Evolutionary conservation across 2,888 invertebrate genomes (phyloP).

Genomic region (Nyleta sp.): DNA sequence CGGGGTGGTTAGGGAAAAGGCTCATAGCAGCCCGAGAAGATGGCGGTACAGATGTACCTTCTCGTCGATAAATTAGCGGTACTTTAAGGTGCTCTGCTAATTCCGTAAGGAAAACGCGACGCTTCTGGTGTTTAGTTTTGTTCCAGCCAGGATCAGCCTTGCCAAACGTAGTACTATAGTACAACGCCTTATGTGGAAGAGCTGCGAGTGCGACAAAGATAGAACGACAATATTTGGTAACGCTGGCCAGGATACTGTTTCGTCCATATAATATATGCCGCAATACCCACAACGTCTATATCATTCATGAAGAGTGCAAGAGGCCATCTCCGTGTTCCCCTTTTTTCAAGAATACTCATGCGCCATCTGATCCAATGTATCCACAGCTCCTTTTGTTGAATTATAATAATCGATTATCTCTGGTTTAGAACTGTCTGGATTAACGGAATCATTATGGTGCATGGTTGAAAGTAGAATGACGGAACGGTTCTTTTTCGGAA

Average conservation of each 20-base stretch:
- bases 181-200: too few relatives aligned
- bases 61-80: slow-evolving; percentile 18
- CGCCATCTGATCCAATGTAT: slow-evolving; percentile 30
- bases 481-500: slow-evolving; percentile 21
- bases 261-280: slow-evolving; percentile 30
- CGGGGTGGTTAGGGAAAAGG: slow-evolving; percentile 6
- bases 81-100: slow-evolving; percentile 17
- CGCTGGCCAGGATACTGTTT: slow-evolving; percentile 26
- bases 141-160: too few relatives aligned
- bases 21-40: slow-evolving; percentile 17
- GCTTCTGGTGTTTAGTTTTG: slow-evolving; percentile 19
- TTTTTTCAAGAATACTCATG: slow-evolving; percentile 32
- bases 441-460: slow-evolving; percentile 21
- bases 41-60: neutral
- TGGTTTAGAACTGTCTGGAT: slow-evolving; percentile 26
- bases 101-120: slow-evolving; percentile 22
- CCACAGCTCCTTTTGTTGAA: slow-evolving; percentile 33
- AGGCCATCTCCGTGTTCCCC: slow-evolving; percentile 34
- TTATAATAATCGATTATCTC: slow-evolving; percentile 37
- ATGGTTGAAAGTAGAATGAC: slow-evolving; percentile 24
- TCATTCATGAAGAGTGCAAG: slow-evolving; percentile 34
- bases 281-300: slow-evolving; percentile 26
- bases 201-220: too few relatives aligned
- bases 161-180: too few relatives aligned
- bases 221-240: too few relatives aligned